These are phyloP conservation scores for Portunus trituberculatus DNA, from an alignment of 1,140 invertebrate species.

Conservation along the genomic window DNA sequence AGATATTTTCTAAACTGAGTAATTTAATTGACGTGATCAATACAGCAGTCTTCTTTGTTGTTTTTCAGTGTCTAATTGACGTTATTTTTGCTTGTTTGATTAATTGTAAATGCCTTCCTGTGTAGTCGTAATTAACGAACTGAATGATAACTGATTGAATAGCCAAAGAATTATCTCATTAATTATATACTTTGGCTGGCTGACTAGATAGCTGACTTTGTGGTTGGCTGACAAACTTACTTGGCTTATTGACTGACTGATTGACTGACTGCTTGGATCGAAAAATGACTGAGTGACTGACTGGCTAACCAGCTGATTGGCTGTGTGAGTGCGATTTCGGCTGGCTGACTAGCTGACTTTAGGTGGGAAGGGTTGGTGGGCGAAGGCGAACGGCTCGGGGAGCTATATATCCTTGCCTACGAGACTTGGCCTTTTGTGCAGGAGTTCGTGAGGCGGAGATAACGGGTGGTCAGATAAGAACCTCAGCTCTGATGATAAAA, in stretches of 20 bases:
- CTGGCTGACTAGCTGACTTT: too few species aligned
- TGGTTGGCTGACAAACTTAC: neutral
- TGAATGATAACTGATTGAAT: neutral
- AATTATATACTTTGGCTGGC: neutral
- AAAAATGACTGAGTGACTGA: too few species aligned
- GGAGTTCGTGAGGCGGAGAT: neutral
- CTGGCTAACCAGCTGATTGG: too few species aligned
- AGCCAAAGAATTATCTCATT: neutral
- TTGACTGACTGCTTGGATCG: neutral
- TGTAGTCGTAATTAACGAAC: too few species aligned
- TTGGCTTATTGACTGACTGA: neutral
- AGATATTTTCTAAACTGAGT: too few species aligned
- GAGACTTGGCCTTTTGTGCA: neutral
- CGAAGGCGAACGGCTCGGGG: neutral
- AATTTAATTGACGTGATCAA: too few species aligned
- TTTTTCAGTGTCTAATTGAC: too few species aligned
- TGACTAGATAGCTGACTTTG: neutral
- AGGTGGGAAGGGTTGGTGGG: neutral
- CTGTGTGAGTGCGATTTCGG: too few species aligned
- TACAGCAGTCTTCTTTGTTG: too few species aligned
- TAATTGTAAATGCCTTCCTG: too few species aligned
- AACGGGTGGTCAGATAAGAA: constrained; percentile 20
- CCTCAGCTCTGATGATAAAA: neutral
- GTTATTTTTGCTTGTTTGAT: too few species aligned
- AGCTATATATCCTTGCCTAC: neutral